Evolutionary conservation across 2,888 invertebrate genomes (phyloP).

Genomic region (Noctuana brunneofusca): DNA sequence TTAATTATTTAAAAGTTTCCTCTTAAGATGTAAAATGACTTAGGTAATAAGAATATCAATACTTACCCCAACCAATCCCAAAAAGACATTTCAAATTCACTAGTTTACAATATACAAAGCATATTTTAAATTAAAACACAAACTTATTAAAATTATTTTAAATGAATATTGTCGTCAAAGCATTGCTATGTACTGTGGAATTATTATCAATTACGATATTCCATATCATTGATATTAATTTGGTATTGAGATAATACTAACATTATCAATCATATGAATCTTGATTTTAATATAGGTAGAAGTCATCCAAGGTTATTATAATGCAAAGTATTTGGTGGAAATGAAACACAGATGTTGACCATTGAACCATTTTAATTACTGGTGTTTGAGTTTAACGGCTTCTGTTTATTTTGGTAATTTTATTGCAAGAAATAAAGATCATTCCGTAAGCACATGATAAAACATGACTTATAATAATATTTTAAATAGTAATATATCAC

Average conservation of each 20-base stretch:
- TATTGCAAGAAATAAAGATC: conserved; percentile 1
- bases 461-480: not conserved
- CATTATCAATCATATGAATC: conserved; percentile 26
- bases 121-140: conserved; percentile 10
- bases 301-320: conserved; percentile 12
- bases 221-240: conserved; percentile 33
- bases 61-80: conserved; percentile 50
- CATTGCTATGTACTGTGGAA: conserved; percentile 18
- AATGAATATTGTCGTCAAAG: conserved; percentile 5
- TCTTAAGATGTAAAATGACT: not conserved
- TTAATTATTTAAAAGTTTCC: too few species aligned
- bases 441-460: not conserved
- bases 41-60: conserved; percentile 10
- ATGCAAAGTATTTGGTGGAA: conserved; percentile 6
- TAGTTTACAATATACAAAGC: conserved; percentile 15
- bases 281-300: conserved; percentile 19
- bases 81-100: conserved; percentile 50
- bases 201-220: conserved; percentile 17
- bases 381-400: not conserved
- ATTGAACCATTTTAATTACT: not conserved
- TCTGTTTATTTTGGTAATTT: conserved; percentile 14
- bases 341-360: conserved; percentile 12
- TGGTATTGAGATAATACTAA: conserved; percentile 36
- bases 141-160: not conserved
- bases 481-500: too few species aligned